Evolutionary conservation across 2,113 vertebrate species (phyloP).

Genomic region (Acrocephalus arundinaceus): DNA sequence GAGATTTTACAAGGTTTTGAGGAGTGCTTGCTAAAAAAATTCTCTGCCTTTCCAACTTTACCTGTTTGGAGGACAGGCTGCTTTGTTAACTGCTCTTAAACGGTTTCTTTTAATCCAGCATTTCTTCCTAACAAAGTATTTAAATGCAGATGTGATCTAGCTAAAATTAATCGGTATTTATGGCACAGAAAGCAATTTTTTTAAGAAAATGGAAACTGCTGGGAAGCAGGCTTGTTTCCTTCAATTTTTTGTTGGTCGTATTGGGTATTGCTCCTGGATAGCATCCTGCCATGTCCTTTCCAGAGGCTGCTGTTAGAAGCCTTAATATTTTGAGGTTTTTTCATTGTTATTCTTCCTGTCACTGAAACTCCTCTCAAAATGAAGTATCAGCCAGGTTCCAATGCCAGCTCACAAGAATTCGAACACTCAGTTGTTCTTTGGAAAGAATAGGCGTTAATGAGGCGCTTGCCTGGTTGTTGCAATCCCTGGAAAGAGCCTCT

Average conservation of each 20-base stretch:
- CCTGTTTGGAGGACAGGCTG: neutral
- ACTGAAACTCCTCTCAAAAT: neutral
- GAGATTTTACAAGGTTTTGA: slow-evolving; percentile 25
- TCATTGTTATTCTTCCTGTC: neutral
- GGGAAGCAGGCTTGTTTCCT: neutral
- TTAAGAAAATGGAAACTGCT: neutral
- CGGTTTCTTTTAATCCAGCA: neutral
- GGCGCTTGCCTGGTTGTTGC: neutral
- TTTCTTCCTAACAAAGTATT: neutral
- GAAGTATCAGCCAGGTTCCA: neutral
- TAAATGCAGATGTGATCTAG: neutral
- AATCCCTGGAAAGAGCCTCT: neutral
- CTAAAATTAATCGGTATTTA: neutral
- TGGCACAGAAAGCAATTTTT: neutral
- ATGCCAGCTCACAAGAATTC: neutral
- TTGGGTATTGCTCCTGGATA: neutral
- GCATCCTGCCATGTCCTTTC: neutral
- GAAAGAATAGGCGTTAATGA: neutral
- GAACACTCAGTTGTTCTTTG: neutral
- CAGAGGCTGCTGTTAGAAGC: neutral
- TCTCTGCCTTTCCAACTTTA: neutral
- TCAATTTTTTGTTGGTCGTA: neutral
- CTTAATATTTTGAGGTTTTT: neutral
- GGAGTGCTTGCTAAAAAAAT: neutral
- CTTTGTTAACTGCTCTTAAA: neutral